These are phyloP conservation scores for Myoxocephalus aenaeus DNA, from an alignment of 2,797 vertebrate species.

Conservation along the genomic window DNA sequence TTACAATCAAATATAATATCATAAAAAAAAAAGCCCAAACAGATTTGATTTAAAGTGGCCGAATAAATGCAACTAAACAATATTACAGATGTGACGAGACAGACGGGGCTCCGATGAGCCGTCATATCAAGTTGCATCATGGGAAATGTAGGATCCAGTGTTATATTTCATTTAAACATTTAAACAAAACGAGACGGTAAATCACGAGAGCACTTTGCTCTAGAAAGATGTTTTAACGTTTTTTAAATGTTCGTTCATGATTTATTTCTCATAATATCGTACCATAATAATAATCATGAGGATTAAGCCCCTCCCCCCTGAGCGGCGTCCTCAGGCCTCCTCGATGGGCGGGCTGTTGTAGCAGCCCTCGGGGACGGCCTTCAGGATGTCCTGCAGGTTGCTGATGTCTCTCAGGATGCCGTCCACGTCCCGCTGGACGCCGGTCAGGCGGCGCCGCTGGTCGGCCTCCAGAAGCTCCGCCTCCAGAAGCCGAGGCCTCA, in stretches of 20 bases:
- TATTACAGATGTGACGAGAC: too few relatives aligned
- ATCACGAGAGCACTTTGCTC: background rate
- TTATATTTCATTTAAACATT: background rate
- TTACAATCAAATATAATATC: too few relatives aligned
- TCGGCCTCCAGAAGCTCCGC: constrained; percentile 63
- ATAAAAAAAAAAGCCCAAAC: too few relatives aligned
- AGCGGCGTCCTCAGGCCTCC: constrained; percentile 5
- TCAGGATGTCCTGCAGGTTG: constrained; percentile 90
- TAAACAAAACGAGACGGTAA: background rate
- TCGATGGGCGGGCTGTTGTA: constrained; percentile 86
- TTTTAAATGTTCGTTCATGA: too few relatives aligned
- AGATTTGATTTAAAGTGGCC: too few relatives aligned
- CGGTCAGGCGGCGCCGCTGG: constrained; percentile 75
- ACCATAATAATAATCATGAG: too few relatives aligned
- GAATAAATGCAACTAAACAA: too few relatives aligned
- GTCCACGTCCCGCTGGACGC: constrained; percentile 84
- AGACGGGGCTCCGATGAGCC: too few relatives aligned
- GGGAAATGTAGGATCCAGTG: background rate
- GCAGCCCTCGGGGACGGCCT: constrained; percentile 86
- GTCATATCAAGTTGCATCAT: background rate
- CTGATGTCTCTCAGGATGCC: constrained; percentile 86
- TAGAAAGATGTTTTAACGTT: too few relatives aligned
- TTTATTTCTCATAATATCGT: too few relatives aligned
- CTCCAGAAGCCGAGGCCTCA: constrained; percentile 82
- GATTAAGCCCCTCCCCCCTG: too few relatives aligned